Percentiles rank a stretch among this genome's conserved stretches.
Evolutionary conservation across 2,113 vertebrate species (phyloP).

Genomic region (Silurus asotus): DNA sequence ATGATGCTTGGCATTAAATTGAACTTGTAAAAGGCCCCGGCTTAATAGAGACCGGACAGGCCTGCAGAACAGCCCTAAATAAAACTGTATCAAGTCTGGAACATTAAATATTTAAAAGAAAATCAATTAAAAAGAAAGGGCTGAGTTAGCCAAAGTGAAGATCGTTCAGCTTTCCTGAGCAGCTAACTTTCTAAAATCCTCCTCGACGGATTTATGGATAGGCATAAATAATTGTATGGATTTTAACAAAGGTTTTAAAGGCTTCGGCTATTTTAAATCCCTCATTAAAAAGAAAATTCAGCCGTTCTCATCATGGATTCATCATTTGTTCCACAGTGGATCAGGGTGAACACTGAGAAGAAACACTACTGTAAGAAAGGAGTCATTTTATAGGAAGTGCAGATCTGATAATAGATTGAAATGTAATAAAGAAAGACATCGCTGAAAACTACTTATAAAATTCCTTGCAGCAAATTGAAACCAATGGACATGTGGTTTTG

Average conservation of each 20-base stretch:
- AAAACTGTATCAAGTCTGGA: background rate
- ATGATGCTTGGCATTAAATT: background rate
- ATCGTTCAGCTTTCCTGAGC: background rate
- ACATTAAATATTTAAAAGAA: background rate
- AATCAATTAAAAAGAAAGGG: slow-evolving; percentile 13
- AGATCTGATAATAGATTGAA: background rate
- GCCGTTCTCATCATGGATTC: slow-evolving; percentile 11
- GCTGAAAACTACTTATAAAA: background rate
- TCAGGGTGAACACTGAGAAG: slow-evolving; percentile 25
- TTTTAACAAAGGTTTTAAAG: slow-evolving; percentile 2
- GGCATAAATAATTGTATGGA: slow-evolving; percentile 5
- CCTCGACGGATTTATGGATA: slow-evolving; percentile 15
- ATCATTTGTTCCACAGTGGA: slow-evolving; percentile 13
- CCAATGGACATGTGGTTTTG: background rate
- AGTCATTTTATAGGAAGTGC: background rate
- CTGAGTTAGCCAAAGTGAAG: background rate
- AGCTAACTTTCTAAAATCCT: slow-evolving; percentile 14
- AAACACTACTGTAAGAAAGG: background rate
- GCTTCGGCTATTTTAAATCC: slow-evolving; percentile 2
- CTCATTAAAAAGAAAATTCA: slow-evolving; percentile 28
- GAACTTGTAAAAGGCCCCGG: background rate
- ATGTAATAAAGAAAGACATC: background rate
- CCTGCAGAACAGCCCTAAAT: background rate
- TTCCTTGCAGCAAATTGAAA: background rate
- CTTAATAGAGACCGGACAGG: background rate